A percentile compares a stretch with the other conserved stretches of the same genome.
These are phyloP conservation scores for Augochlorella aurata DNA, from an alignment of 2,888 invertebrate species.

Conservation along the genomic window DNA sequence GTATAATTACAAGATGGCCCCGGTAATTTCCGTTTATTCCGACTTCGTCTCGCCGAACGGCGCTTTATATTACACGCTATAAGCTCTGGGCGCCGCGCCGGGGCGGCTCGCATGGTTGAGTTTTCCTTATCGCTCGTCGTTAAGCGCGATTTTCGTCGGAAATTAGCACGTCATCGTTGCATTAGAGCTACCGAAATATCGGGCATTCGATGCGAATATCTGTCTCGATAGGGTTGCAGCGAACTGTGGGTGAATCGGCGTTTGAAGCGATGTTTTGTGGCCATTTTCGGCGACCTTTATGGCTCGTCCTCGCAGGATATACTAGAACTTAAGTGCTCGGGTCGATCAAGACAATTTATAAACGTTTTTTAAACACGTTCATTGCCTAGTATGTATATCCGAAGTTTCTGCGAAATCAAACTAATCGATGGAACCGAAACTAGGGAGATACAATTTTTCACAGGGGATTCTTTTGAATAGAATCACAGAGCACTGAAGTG, in stretches of 20 bases:
- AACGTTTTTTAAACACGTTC: no score
- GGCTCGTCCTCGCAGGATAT: not conserved
- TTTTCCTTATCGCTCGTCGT: conserved; percentile 51
- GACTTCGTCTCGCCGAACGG: conserved; percentile 76
- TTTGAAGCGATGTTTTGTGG: not conserved
- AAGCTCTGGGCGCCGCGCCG: conserved; percentile 24
- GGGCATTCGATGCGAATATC: not conserved
- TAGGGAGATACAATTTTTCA: no score
- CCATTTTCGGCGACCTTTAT: not conserved
- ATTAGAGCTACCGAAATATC: not conserved
- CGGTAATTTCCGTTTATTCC: conserved; percentile 82
- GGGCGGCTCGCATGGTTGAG: conserved; percentile 24
- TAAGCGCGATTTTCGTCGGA: conserved; percentile 34
- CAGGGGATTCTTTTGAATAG: no score
- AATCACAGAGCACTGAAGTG: no score
- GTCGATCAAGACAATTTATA: no score
- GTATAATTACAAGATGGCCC: conserved; percentile 82
- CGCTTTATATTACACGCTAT: conserved; percentile 68
- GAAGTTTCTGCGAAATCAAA: no score
- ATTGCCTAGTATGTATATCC: no score
- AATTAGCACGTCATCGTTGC: conserved; percentile 8
- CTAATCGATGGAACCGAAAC: no score
- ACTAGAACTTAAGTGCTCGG: no score
- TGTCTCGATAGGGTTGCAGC: not conserved
- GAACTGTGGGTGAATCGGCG: not conserved